A percentile compares a stretch with the other conserved stretches of the same genome.
These are phyloP conservation scores for Benitochromis conjunctus DNA, from an alignment of 2,113 vertebrate genomes.

Conservation along the genomic window DNA sequence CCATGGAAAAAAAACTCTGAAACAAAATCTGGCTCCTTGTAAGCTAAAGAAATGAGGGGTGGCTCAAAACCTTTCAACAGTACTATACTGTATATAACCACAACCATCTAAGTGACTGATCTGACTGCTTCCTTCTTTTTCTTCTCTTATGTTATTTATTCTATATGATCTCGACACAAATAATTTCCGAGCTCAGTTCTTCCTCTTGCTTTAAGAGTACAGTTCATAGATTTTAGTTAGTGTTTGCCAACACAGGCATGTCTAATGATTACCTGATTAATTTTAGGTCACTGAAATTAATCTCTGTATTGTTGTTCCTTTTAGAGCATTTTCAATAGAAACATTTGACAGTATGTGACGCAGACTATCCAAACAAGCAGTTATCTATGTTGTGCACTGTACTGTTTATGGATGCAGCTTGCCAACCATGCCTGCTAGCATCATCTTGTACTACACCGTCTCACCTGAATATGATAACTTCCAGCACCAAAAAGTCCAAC, in stretches of 20 bases:
- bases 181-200: background rate
- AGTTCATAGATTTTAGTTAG: background rate
- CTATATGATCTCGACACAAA: background rate
- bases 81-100: background rate
- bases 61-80: background rate
- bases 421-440: background rate
- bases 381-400: background rate
- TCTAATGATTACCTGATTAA: background rate
- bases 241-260: background rate
- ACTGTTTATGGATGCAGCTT: background rate
- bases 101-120: background rate
- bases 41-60: background rate
- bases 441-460: background rate
- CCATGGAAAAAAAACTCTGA: fast-evolving
- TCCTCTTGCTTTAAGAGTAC: background rate
- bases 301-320: background rate
- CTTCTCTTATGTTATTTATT: background rate
- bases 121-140: background rate
- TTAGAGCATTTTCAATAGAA: background rate
- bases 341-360: background rate
- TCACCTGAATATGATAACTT: background rate
- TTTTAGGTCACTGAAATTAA: background rate
- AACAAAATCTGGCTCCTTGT: fast-evolving
- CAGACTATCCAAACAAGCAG: background rate
- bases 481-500: background rate